Evolutionary conservation across 2,888 invertebrate genomes (phyloP).

Genomic region (Anarsia innoxiella): DNA sequence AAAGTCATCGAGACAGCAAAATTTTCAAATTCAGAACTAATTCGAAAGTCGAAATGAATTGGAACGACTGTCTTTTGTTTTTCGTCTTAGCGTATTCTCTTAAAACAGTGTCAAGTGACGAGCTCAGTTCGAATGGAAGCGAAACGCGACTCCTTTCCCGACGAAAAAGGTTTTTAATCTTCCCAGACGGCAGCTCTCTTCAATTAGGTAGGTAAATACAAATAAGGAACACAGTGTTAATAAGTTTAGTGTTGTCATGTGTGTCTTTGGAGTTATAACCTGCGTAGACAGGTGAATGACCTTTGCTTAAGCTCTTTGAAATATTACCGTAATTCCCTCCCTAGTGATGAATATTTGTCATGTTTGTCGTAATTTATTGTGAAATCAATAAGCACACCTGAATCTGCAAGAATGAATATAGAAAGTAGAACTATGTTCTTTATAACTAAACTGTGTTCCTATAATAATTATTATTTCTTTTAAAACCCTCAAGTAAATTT

Average conservation of each 20-base stretch:
- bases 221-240: background rate
- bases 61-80: conserved; percentile 9
- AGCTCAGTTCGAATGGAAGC: too few relatives aligned
- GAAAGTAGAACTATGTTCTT: too few relatives aligned
- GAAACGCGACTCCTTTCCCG: conserved; percentile 66
- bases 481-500: too few relatives aligned
- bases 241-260: background rate
- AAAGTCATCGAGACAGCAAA: too few relatives aligned
- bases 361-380: too few relatives aligned
- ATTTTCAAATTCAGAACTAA: background rate
- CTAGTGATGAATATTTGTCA: too few relatives aligned
- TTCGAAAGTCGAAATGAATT: background rate
- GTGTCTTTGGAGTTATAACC: conserved; percentile 1
- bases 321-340: too few relatives aligned
- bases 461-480: too few relatives aligned
- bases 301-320: too few relatives aligned
- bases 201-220: conserved; percentile 68
- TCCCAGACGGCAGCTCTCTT: conserved; percentile 77
- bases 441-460: too few relatives aligned
- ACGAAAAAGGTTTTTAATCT: conserved; percentile 74
- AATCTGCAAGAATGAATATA: too few relatives aligned
- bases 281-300: background rate
- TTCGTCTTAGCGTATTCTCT: conserved; percentile 27
- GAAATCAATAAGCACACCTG: too few relatives aligned
- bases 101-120: conserved; percentile 32